A percentile compares a stretch with the other conserved stretches of the same genome.
Conservation (phyloP, 2,113 vertebrate species). For the Eira barbara region DNA sequence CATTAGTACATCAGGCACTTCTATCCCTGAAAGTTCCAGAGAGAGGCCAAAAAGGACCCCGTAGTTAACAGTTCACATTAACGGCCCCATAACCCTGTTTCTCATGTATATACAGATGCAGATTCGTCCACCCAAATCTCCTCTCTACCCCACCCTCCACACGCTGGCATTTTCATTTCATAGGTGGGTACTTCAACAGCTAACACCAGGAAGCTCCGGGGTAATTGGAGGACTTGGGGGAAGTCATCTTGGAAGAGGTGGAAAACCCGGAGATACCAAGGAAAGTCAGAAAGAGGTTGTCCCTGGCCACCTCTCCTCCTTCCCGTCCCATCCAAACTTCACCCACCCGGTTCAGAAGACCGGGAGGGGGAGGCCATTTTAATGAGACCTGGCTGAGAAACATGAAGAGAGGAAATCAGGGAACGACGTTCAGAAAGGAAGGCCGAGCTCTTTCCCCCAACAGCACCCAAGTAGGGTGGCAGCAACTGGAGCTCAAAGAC, state of each 20-base stretch:
- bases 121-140: not conserved
- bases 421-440: constrained; percentile 4
- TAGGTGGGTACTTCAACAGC: constrained; percentile 13
- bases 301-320: not conserved
- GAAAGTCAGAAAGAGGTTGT: not conserved
- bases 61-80: not conserved
- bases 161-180: constrained; percentile 58
- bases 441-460: not conserved
- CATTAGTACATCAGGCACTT: not conserved
- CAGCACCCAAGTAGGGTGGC: constrained; percentile 1
- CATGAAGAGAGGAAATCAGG: constrained; percentile 10
- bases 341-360: constrained; percentile 12
- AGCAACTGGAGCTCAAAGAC: not conserved
- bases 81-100: not conserved
- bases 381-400: constrained; percentile 29
- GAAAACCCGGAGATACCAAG: not conserved
- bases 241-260: constrained; percentile 31
- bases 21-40: not conserved
- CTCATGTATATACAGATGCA: not conserved
- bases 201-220: constrained; percentile 41
- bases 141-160: not conserved
- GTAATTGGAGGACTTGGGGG: constrained; percentile 14
- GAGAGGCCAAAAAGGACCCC: not conserved
- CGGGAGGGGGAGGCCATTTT: constrained; percentile 64
- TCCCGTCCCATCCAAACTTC: constrained; percentile 57